These are phyloP conservation scores for Baronia brevicornis DNA, from an alignment of 2,888 invertebrate species.

Conservation along the genomic window DNA sequence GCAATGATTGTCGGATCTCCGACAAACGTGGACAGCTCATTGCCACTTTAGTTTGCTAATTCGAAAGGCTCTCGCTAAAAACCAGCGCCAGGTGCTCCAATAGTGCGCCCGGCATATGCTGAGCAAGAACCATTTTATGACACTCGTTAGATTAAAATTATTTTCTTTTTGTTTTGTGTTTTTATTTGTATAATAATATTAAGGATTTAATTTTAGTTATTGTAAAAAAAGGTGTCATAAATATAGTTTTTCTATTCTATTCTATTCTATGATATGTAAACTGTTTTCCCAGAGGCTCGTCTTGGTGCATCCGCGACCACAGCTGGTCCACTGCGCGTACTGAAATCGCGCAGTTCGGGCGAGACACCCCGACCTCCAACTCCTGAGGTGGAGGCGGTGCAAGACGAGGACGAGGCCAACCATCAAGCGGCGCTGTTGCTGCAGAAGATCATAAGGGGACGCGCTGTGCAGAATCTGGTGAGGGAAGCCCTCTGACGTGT, in stretches of 20 bases:
- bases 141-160: no score
- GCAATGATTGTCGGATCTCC: no score
- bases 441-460: conserved; percentile 80
- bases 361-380: conserved; percentile 40
- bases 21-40: no score
- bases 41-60: no score
- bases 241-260: no score
- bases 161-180: not conserved
- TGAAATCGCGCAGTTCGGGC: conserved; percentile 35
- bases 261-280: not conserved
- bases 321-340: conserved; percentile 45
- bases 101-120: no score
- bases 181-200: not conserved
- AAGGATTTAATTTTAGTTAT: no score
- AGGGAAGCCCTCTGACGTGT: conserved; percentile 18
- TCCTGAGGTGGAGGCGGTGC: conserved; percentile 43
- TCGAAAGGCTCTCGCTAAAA: no score
- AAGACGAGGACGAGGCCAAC: conserved; percentile 34
- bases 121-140: no score
- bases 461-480: conserved; percentile 83
- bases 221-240: no score
- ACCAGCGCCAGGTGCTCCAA: no score
- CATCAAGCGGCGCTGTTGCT: conserved; percentile 75
- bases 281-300: conserved; percentile 42
- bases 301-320: conserved; percentile 38